These are phyloP conservation scores for Chaenogobius annularis DNA, from an alignment of 2,113 vertebrate species.

Conservation along the genomic window DNA sequence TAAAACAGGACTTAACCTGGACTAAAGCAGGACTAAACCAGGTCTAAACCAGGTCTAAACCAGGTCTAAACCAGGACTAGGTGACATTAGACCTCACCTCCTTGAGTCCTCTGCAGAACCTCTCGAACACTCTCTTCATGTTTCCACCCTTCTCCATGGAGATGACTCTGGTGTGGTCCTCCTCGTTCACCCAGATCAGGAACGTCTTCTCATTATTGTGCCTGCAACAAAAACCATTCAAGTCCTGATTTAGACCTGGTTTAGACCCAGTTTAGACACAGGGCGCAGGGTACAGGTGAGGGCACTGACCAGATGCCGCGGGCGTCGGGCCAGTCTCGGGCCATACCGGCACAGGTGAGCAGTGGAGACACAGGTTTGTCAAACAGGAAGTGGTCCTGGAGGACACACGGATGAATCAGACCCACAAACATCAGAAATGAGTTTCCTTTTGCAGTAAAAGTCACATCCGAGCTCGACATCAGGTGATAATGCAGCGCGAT, in stretches of 20 bases:
- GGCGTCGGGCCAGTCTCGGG: conserved; percentile 79
- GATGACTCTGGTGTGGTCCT: conserved; percentile 81
- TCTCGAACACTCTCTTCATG: conserved; percentile 96
- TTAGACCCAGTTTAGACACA: not conserved
- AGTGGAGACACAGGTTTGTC: conserved; percentile 80
- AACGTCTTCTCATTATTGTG: conserved; percentile 81
- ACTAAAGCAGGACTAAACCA: too few relatives aligned
- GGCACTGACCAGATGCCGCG: conserved; percentile 77
- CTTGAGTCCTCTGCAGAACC: conserved; percentile 76
- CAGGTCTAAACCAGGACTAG: too few relatives aligned
- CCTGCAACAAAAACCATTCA: conserved; percentile 41
- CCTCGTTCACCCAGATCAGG: conserved; percentile 79
- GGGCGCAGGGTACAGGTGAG: not conserved
- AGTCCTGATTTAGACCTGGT: not conserved
- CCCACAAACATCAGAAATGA: not conserved
- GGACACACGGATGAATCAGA: conserved; percentile 12
- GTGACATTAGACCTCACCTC: not conserved
- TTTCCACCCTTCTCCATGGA: conserved; percentile 88
- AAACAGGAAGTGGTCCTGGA: conserved; percentile 80
- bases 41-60: too few relatives aligned
- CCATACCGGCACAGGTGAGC: conserved; percentile 80
- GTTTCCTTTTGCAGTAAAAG: too few relatives aligned
- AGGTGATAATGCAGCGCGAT: too few relatives aligned
- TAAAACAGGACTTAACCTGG: not conserved
- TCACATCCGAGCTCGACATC: too few relatives aligned